Evolutionary conservation across 2,797 vertebrate genomes (phyloP), one percentile per base, ranked within the genome.

Genomic region (Pseudomugil gertrudae): DNA sequence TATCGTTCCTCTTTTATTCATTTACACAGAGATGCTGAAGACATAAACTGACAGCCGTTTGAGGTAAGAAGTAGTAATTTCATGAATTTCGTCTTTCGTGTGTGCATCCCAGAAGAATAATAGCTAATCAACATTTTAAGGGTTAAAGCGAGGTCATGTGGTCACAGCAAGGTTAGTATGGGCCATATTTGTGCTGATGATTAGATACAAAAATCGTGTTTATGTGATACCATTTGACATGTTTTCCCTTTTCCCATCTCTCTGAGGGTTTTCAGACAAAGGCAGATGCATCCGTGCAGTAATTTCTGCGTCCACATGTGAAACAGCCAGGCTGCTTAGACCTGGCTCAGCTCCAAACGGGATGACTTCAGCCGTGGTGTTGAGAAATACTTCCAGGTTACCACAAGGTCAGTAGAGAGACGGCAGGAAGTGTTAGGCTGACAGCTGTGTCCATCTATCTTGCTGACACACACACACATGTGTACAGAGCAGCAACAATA

Each of bases 311-410:
- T 33, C 35, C 38, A 23, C 8, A 57, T 33, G 8, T 23, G 45
- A 51, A 45, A 69, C 35, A 11, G 52, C 8, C 79, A 66, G 65
- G 71, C 78, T 71, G 80, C 64, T 77, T 71, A 79, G 63, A 60
- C 35, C 73, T 81, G 84, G 82, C 76, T n/a, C 3, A 0, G 17
- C 59, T 69, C 81, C 86, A 86, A 63, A 80, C 85, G 80, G 90
- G 85, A 89, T 86, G 78, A 77, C 78, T 83, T 72, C 5, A 43
- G 73, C 76, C 19, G 0, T 0, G 55, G 82, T 76, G 89, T 83
- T 89, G 87, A 88, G 87, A 86, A 91, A 83, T 74, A 84, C 87
- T 89, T 91, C 88, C 88, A 83, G 89, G 87, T 91, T 72, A 79
- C 35, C 6, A 2, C 40, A 6, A 74, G 89, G 87, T 86, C 84